Base-by-base conservation (phyloP, 2,113 vertebrate genomes). In the Oreocharis arfaki region DNA sequence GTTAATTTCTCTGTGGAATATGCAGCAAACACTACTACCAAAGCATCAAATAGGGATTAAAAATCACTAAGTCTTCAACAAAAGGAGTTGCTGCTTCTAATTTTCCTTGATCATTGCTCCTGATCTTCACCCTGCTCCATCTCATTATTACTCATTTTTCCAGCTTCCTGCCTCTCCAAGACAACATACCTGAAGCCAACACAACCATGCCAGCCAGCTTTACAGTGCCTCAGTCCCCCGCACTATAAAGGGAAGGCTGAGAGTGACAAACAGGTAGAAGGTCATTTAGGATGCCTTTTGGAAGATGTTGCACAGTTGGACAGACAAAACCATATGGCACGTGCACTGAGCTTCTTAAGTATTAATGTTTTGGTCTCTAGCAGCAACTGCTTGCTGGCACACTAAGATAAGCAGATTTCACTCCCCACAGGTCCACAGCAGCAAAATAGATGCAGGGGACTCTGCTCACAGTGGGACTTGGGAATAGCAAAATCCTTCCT, bases 341-440 rank as follows among this genome's bases (percentile, higher is more conserved):
- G 0, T 74, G 71, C 50, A 67, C 42, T 41, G 67, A 84, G 88
- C n/a, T 81, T 74, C 73, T 86, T 33, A 65, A 91, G 47, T 35
- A 87, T 73, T 93, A 65, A 63, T 41, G 39, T 85, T 88, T 56
- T 64, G 41, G 60, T 37, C 23, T 60, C 49, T 20, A 84, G 39
- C 33, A 77, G 75, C 11, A 84, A 67, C 37, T 87, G 60, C 56
- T 77, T 75, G 52, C 88, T 95, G 76, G 80, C 80, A 81, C 28
- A 78, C 44, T 4, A 88, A 61, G 93, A 95, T 93, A 92, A 96
- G 90, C 80, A 95, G 84, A 95, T 93, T 96, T 94, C 53, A 68
- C 33, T 95, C 65, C 89, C 93, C 57, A 49, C 30, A 86, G 91
- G 56, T 80, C 80, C 60, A 81, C 20, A 71, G 56, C 55, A 85